These are phyloP conservation scores for Sula dactylatra DNA, from an alignment of 2,113 vertebrate genomes.

Conservation along the genomic window DNA sequence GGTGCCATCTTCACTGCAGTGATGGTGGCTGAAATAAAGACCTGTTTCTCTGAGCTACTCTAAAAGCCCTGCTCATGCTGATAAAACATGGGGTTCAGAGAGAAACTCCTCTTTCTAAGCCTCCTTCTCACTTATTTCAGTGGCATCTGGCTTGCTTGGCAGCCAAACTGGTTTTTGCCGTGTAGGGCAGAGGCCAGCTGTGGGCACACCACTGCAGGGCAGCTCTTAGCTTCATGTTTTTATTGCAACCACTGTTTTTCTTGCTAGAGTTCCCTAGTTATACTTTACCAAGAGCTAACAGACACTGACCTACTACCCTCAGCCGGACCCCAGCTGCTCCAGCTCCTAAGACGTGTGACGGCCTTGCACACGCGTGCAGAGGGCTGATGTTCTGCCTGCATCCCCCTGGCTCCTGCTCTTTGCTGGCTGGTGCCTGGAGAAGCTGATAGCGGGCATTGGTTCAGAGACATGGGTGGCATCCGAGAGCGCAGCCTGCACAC, in stretches of 20 bases:
- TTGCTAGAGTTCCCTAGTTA: background rate
- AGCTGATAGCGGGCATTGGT: background rate
- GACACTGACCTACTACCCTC: no score
- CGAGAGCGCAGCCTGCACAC: background rate
- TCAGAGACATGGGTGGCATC: background rate
- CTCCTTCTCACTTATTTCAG: background rate
- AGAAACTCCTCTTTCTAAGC: background rate
- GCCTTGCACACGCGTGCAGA: rapidly evolving
- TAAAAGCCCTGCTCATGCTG: background rate
- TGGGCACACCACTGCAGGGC: background rate
- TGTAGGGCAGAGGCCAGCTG: background rate
- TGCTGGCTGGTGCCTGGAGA: background rate
- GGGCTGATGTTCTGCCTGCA: background rate
- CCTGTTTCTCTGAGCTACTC: background rate
- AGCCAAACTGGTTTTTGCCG: background rate
- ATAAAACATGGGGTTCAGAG: background rate
- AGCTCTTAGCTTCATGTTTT: background rate
- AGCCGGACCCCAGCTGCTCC: background rate
- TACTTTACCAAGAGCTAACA: background rate
- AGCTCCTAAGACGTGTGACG: background rate
- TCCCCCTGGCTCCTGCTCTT: background rate
- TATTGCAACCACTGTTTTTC: background rate
- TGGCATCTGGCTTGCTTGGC: background rate
- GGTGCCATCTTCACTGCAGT: background rate
- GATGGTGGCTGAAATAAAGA: background rate